Evolutionary conservation across 2,797 vertebrate genomes (phyloP).

Genomic region (Ambastaia sidthimunki): DNA sequence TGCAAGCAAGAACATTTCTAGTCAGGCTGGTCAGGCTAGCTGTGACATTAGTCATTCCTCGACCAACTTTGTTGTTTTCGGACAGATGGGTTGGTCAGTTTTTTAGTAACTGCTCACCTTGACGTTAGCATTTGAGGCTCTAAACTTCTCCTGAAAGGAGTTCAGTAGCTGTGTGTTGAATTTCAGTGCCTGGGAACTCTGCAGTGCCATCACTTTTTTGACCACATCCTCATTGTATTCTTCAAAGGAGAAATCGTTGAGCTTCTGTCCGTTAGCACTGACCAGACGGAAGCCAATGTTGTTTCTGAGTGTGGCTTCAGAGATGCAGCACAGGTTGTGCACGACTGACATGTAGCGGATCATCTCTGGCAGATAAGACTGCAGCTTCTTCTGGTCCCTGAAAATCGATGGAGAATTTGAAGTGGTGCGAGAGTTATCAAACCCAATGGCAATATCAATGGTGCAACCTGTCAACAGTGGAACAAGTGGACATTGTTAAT

Average conservation of each 20-base stretch:
- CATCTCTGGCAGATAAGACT: conserved; percentile 75
- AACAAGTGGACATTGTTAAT: neutral
- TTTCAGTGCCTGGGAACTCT: conserved; percentile 61
- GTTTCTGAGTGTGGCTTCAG: conserved; percentile 41
- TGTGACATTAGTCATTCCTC: no score
- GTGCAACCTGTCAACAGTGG: conserved; percentile 75
- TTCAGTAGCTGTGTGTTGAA: conserved; percentile 78
- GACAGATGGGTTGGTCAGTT: no score
- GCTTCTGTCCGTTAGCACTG: conserved; percentile 41
- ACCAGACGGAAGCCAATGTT: conserved; percentile 76
- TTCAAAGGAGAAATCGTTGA: conserved; percentile 80
- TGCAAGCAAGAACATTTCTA: no score
- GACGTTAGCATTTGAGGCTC: conserved; percentile 69
- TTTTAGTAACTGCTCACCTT: conserved; percentile 77
- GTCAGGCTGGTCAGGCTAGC: no score
- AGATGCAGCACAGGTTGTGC: conserved; percentile 77
- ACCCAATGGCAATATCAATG: conserved; percentile 82
- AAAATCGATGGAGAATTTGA: conserved; percentile 52
- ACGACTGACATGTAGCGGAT: conserved; percentile 69
- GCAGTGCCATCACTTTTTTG: conserved; percentile 75
- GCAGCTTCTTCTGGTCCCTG: conserved; percentile 73
- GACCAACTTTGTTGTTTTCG: no score
- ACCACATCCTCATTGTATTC: conserved; percentile 70
- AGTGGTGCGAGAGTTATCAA: conserved; percentile 78
- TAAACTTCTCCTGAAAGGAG: conserved; percentile 76